Conservation (phyloP, 2,888 invertebrate species). For the Lysandra bellargus region DNA sequence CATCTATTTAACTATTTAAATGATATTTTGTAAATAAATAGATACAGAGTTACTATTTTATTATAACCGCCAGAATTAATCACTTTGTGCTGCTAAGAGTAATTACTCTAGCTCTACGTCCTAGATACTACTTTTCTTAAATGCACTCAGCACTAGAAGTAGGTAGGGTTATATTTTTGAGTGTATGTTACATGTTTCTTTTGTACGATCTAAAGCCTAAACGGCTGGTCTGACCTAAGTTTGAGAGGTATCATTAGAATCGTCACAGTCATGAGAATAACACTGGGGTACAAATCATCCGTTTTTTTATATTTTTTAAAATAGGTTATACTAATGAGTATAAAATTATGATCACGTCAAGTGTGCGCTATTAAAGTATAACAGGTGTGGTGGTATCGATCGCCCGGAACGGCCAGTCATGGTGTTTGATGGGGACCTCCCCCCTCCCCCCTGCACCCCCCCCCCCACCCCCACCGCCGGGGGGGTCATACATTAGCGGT, state of each 20-base stretch:
- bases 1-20: too few species aligned
- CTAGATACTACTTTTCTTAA: too few species aligned
- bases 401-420: slow-evolving; percentile 60
- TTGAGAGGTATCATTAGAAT: not conserved
- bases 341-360: slow-evolving; percentile 9
- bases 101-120: too few species aligned
- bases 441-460: not conserved
- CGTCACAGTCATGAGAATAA: not conserved
- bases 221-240: not conserved
- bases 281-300: not conserved
- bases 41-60: too few species aligned
- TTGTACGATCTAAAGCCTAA: not conserved
- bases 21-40: too few species aligned
- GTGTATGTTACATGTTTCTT: too few species aligned
- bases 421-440: slow-evolving; percentile 59
- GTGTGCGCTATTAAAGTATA: slow-evolving; percentile 7
- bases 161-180: too few species aligned
- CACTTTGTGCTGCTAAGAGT: too few species aligned
- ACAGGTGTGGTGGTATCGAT: slow-evolving; percentile 52
- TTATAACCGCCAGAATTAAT: too few species aligned
- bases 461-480: not conserved
- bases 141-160: too few species aligned
- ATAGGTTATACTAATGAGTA: not conserved
- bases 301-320: not conserved
- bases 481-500: slow-evolving; percentile 10